Percentiles rank a stretch among this genome's conserved stretches.
Evolutionary conservation across 2,113 vertebrate genomes (phyloP).

Genomic region (Lonchura striata): DNA sequence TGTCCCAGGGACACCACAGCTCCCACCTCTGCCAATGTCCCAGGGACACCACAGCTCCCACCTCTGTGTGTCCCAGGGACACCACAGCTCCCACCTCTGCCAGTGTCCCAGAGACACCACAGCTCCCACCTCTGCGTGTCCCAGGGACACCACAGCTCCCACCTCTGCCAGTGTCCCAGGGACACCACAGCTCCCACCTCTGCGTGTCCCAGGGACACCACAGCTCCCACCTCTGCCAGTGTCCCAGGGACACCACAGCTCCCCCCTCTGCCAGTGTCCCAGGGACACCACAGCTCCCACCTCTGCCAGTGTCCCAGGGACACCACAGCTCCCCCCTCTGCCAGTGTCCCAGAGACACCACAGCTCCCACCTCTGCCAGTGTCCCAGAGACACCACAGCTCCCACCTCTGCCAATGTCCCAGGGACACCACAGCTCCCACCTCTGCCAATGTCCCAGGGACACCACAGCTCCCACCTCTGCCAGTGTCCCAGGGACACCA

Average conservation of each 20-base stretch:
- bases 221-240: too few relatives aligned
- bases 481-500: not conserved
- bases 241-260: not conserved
- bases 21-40: not conserved
- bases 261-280: too few relatives aligned
- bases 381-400: not conserved
- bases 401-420: too few relatives aligned
- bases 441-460: not conserved
- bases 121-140: not conserved
- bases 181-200: too few relatives aligned
- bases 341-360: not conserved
- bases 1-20: not conserved
- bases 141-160: not conserved
- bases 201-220: not conserved
- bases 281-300: not conserved
- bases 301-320: too few relatives aligned
- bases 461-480: too few relatives aligned
- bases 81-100: not conserved
- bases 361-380: too few relatives aligned
- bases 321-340: too few relatives aligned
- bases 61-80: not conserved
- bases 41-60: not conserved
- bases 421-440: not conserved
- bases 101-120: not conserved
- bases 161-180: too few relatives aligned